Conservation (phyloP, 2,113 vertebrate species). For the Eulemur macaco region DNA sequence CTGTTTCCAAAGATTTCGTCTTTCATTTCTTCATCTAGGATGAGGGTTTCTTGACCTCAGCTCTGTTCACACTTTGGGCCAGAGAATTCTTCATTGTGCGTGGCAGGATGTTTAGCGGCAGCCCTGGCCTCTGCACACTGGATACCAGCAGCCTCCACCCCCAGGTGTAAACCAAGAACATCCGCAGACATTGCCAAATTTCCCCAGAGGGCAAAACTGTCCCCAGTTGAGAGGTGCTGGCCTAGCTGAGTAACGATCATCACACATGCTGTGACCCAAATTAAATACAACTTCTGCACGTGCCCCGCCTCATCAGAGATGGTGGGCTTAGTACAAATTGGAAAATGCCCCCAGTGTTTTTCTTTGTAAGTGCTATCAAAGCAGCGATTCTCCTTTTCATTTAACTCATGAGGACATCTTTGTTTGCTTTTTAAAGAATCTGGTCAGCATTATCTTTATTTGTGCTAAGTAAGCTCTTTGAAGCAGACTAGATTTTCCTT, state of each 20-base stretch:
- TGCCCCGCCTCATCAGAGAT: neutral
- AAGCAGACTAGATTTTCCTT: neutral
- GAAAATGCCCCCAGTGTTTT: neutral
- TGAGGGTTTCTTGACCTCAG: neutral
- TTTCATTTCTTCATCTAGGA: slow-evolving; percentile 73
- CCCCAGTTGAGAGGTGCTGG: neutral
- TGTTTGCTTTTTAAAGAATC: slow-evolving; percentile 32
- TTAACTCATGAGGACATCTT: neutral
- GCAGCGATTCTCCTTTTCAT: neutral
- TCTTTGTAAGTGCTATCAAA: slow-evolving; percentile 23
- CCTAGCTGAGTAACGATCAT: slow-evolving; percentile 67
- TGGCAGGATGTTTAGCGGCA: neutral
- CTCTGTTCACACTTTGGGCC: neutral
- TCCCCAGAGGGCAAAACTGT: neutral
- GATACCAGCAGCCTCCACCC: neutral
- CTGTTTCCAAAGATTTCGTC: slow-evolving; percentile 77
- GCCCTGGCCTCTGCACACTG: neutral
- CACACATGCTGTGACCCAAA: slow-evolving; percentile 80
- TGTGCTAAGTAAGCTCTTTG: slow-evolving; percentile 3
- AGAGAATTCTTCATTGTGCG: neutral
- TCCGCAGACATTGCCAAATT: neutral
- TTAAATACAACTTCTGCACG: neutral
- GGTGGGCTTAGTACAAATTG: neutral
- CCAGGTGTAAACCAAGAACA: neutral
- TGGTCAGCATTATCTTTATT: slow-evolving; percentile 27